Evolutionary conservation across 2,797 vertebrate genomes (phyloP), one percentile per base, ranked within the genome.

Genomic region (Thaleichthys pacificus): DNA sequence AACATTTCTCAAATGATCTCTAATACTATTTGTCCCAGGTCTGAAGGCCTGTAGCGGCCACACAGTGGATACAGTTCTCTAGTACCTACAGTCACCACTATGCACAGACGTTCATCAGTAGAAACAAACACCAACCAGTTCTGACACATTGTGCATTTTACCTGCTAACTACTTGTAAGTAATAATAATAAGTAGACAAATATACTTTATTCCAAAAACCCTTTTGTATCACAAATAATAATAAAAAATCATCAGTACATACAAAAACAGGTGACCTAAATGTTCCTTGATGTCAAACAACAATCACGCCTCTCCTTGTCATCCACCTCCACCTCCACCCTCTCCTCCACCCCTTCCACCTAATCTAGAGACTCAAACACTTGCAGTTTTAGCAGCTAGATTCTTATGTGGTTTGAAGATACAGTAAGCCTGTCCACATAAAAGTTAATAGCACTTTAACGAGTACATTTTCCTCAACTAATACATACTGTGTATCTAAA

Each of bases 371-470:
- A 83, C 80, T 84, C 69, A 87, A 89, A 89, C 82, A 85, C 82
- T 93, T 90, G 90, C 85, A 87, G 86, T 80, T 88, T 93, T 88
- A 94, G 95, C 91, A 94, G 93, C 93, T 92, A 93, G 86, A 87
- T 89, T 89, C 72, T 90, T 89, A 88, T 87, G 89, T 92, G 92
- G 92, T 89, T 85, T 89, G 85, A 87, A 87, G 86, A 90, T 82
- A 87, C 61, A 69, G 24, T 26, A 26, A 26, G 24, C 15, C 81
- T 80, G 86, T 68, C 90, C 89, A 91, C 85, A 84, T 90, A 80
- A 87, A 85, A 82, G 84, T 83, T 93, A 94, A 94, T 91, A 95
- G 94, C 95, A 96, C 94, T 95, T 95, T 74, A 87, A 95, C 89
- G 90, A 86, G 90, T 82, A 92, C 83, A 89, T 63, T 71, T 81